phyloP scores from a whole-genome alignment of 2,797 vertebrate genomes.

The Pantherophis alleghaniensis region DNA sequence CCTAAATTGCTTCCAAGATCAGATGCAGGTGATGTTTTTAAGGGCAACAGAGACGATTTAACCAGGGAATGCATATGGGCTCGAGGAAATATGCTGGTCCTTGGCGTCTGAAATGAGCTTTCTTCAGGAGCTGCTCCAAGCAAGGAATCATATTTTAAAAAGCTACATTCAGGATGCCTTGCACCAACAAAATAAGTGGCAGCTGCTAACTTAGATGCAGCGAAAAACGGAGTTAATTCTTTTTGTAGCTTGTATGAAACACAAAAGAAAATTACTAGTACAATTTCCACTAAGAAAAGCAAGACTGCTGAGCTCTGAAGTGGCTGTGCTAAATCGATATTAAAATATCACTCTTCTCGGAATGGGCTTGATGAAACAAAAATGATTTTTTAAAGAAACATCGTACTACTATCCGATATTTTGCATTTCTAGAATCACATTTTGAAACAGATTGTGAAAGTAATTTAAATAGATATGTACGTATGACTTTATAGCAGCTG shows the following conservation, averaged over 20 bases:
- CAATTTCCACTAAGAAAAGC: not conserved
- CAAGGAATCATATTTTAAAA: slow-evolving; percentile 41
- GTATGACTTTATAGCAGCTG: not conserved
- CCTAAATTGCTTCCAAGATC: slow-evolving; percentile 77
- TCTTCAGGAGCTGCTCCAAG: slow-evolving; percentile 71
- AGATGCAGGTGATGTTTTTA: slow-evolving; percentile 73
- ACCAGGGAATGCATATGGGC: slow-evolving; percentile 77
- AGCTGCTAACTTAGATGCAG: not conserved
- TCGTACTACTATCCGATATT: not conserved
- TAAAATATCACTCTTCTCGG: not conserved
- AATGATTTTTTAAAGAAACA: not conserved
- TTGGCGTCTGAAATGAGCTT: slow-evolving; percentile 71
- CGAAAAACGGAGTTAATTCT: not conserved
- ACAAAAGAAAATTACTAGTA: not conserved
- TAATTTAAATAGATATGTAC: not conserved
- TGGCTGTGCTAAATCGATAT: not conserved
- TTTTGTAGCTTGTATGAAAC: not conserved
- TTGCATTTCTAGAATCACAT: not conserved
- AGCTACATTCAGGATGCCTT: not conserved
- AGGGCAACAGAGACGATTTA: slow-evolving; percentile 71
- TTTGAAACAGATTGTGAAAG: not conserved
- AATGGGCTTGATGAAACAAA: not conserved
- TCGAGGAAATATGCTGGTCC: slow-evolving; percentile 63
- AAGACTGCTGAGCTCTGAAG: not conserved
- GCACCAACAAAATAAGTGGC: not conserved